phyloP scores from a whole-genome alignment of 2,888 invertebrate species.

The Miltochrista miniata region DNA sequence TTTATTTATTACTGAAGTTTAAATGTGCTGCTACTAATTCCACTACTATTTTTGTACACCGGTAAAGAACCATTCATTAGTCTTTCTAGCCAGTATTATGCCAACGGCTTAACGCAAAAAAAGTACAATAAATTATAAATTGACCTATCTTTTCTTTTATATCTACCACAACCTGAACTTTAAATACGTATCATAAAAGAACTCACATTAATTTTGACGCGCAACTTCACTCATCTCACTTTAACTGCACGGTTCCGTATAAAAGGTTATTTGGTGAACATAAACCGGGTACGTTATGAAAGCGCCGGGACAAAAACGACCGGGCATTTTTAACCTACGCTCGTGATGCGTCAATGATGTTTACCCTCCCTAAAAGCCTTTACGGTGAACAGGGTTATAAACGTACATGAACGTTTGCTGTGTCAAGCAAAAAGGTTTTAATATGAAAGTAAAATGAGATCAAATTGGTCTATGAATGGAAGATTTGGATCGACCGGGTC shows the following conservation, averaged over 20 bases:
- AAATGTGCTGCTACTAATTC: too few relatives aligned
- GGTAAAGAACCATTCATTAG: too few relatives aligned
- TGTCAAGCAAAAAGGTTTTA: constrained; percentile 45
- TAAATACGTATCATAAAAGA: neutral
- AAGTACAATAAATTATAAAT: too few relatives aligned
- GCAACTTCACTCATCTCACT: constrained; percentile 17
- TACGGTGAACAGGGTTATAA: constrained; percentile 46
- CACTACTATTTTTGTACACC: too few relatives aligned
- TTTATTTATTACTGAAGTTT: too few relatives aligned
- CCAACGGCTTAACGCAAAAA: too few relatives aligned
- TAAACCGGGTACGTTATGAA: constrained; percentile 47
- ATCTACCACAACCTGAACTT: neutral
- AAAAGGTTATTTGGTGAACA: constrained; percentile 25
- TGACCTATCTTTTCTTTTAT: too few relatives aligned
- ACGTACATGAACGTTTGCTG: constrained; percentile 33
- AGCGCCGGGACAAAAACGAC: constrained; percentile 59
- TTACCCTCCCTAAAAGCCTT: constrained; percentile 75
- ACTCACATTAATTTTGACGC: too few relatives aligned
- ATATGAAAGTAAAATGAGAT: constrained; percentile 49
- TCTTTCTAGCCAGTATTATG: too few relatives aligned
- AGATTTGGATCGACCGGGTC: neutral
- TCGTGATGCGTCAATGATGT: constrained; percentile 72
- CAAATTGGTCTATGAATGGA: constrained; percentile 31
- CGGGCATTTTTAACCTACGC: constrained; percentile 61
- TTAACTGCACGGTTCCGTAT: constrained; percentile 25